Evolutionary conservation across 2,888 invertebrate species (phyloP).

Genomic region (Drosophila suboccidentalis): DNA sequence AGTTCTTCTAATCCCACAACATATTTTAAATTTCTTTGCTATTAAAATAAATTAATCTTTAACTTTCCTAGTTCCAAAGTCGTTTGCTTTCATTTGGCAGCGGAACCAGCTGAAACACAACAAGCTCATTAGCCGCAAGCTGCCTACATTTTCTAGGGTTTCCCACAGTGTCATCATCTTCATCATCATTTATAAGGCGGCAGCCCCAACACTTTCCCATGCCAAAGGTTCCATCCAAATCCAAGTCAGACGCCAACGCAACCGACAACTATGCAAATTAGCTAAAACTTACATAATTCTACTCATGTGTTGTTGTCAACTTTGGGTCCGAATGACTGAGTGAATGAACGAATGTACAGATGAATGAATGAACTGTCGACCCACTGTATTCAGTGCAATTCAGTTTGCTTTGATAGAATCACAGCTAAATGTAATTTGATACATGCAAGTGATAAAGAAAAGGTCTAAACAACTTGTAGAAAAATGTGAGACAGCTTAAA

Average conservation of each 20-base stretch:
- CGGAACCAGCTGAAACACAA: conserved; percentile 39
- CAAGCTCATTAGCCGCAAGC: conserved; percentile 72
- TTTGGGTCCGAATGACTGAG: conserved; percentile 27
- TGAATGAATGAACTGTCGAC: conserved; percentile 10
- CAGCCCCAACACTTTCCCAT: conserved; percentile 72
- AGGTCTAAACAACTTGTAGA: background rate
- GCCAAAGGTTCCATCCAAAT: conserved; percentile 46
- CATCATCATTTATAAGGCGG: conserved; percentile 24
- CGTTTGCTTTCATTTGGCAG: conserved; percentile 20
- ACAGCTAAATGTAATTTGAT: conserved; percentile 17
- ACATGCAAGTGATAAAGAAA: background rate
- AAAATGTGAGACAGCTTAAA: background rate
- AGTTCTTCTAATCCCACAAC: too few species aligned
- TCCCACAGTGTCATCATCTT: conserved; percentile 73
- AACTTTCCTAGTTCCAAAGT: conserved; percentile 6
- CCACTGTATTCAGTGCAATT: background rate
- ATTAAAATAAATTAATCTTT: background rate
- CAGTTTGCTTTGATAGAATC: conserved; percentile 3
- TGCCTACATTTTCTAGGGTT: conserved; percentile 74
- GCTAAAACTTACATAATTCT: conserved; percentile 62
- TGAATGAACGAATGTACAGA: background rate
- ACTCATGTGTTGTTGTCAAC: conserved; percentile 50
- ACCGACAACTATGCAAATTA: conserved; percentile 73
- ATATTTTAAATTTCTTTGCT: background rate
- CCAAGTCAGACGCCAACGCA: conserved; percentile 71